A percentile compares a stretch with the other conserved stretches of the same genome.
These are phyloP conservation scores for Sinocyclocheilus maitianheensis DNA, from an alignment of 2,113 vertebrate species.

Conservation along the genomic window DNA sequence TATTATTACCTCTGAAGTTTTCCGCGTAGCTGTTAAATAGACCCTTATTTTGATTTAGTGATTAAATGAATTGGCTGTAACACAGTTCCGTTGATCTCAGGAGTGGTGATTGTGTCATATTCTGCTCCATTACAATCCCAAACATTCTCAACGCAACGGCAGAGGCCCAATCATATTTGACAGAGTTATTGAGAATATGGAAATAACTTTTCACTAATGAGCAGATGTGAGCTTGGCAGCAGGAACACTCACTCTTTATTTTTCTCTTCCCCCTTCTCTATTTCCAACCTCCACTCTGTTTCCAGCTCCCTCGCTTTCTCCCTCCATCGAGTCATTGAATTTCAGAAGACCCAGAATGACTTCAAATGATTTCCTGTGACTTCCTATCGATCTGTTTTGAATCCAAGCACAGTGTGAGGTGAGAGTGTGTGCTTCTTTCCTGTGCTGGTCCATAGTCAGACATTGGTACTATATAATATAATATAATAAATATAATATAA, in stretches of 20 bases:
- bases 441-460: not conserved
- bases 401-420: conserved; percentile 42
- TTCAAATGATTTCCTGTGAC: conserved; percentile 55
- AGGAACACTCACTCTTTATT: conserved; percentile 26
- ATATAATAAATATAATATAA: not conserved
- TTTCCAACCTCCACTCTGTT: conserved; percentile 9
- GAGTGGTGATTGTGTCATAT: conserved; percentile 52
- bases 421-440: not conserved
- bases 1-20: conserved; percentile 48
- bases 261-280: not conserved
- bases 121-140: conserved; percentile 52
- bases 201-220: conserved; percentile 61
- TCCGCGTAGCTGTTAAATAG: not conserved
- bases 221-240: conserved; percentile 61
- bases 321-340: conserved; percentile 54
- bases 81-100: conserved; percentile 36
- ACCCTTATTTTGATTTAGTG: conserved; percentile 40
- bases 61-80: conserved; percentile 49
- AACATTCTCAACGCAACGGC: conserved; percentile 35
- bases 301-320: conserved; percentile 12
- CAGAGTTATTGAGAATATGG: conserved; percentile 65
- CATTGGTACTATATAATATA: not conserved
- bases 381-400: conserved; percentile 53
- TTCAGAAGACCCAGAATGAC: conserved; percentile 51
- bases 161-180: conserved; percentile 54